Percentiles rank a stretch among this genome's conserved stretches.
Evolutionary conservation across 2,888 invertebrate genomes (phyloP).

Genomic region (Opisthograptis luteolata): DNA sequence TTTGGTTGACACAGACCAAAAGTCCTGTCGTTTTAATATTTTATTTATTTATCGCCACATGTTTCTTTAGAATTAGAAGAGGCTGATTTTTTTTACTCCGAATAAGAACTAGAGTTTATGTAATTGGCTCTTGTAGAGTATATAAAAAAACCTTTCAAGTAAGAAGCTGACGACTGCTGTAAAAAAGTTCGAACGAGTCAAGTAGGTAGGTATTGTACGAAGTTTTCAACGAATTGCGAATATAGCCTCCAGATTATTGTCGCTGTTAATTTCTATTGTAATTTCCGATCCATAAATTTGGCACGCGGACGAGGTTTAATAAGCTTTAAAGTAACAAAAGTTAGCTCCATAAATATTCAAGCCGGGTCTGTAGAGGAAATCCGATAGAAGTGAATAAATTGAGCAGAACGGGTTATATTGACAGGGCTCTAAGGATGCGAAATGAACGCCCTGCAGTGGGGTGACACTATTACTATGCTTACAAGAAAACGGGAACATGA

Average conservation of each 20-base stretch:
- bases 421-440: conserved; percentile 31
- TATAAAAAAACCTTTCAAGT: not conserved
- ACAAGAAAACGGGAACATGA: not conserved
- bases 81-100: not conserved
- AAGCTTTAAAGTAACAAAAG: conserved; percentile 61
- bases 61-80: not conserved
- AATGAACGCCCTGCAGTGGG: conserved; percentile 14
- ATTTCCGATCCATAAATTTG: conserved; percentile 46
- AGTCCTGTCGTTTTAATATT: too few species aligned
- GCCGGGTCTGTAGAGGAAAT: conserved; percentile 54
- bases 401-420: conserved; percentile 58
- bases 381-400: conserved; percentile 68
- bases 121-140: conserved; percentile 10
- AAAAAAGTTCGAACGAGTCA: not conserved
- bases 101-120: not conserved
- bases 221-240: conserved; percentile 16
- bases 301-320: conserved; percentile 53
- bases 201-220: conserved; percentile 2
- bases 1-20: not conserved
- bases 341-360: conserved; percentile 72
- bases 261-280: conserved; percentile 39
- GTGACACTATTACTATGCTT: not conserved
- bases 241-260: conserved; percentile 21
- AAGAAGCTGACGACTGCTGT: conserved; percentile 5
- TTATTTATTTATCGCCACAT: too few species aligned